Evolutionary conservation across 2,797 vertebrate species (phyloP), one percentile per base, ranked within the genome.

Genomic region (Sternarchorhynchus goeldii): DNA sequence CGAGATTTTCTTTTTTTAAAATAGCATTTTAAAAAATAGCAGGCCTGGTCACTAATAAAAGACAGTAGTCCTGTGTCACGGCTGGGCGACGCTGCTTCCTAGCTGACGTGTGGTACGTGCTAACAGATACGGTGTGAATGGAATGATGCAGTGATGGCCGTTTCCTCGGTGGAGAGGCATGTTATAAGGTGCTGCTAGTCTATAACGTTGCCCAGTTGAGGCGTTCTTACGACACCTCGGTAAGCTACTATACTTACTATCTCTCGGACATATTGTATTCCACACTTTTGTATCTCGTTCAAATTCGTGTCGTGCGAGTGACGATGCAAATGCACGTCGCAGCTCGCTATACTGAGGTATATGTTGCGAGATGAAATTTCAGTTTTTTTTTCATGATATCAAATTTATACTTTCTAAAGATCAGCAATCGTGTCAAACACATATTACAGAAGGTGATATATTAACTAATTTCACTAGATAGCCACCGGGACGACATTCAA

Each of bases 101-200:
- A 39, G 82, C 75, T 82, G 81, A 78, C 86, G 83, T 85, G 83
- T 59, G 80, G 70, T 87, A 85, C 86, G 86, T 85, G 86, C 83
- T 82, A 53, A 21, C 65, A 31, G 58, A 65, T 39, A 58, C 20
- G 56, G 58, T 70, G 63, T 6, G 60, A 73, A 84, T 83, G 84
- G 84, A 81, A 73, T 77, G 58, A 79, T 70, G 65, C 58, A 18
- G 65, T 36, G 63, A 57, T 60, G 81, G 73, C 66, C 29, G 62
- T 72, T 72, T 53, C 55, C 8, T 25, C 50, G 32, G 14, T 39
- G 45, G 29, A 64, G 8, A 76, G 36, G 20, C 57, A 60, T 73
- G 70, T 41, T 71, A 70, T 17, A 17, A 21, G 21, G 17, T 25
- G 12, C n/a, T 39, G 55, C 31, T 71, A 36, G 10, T 8, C 29